Base-by-base conservation (phyloP, 2,888 invertebrate genomes). In the Caenorhabditis afra region DNA sequence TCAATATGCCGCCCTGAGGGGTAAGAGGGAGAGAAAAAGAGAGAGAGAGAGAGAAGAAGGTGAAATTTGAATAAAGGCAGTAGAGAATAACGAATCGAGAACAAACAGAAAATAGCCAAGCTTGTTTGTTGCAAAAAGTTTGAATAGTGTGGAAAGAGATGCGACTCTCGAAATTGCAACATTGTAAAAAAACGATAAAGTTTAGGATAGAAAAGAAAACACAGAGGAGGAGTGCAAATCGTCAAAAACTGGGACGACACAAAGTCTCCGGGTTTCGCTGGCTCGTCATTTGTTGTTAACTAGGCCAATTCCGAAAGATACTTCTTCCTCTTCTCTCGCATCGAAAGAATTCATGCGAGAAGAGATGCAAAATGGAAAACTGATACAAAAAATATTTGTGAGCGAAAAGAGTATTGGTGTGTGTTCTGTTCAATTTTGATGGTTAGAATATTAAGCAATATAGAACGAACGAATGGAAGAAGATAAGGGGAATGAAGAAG, bases 161-260 rank as follows among this genome's bases (percentile, higher is more conserved):
- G 53, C 20, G 47, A 29, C 53, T 44, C 53, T 47, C 65, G 45
- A 64, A 71, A 71, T 73, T 73, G 73, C 73, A 64, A 73, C 64
- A 73, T 73, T 73, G 73, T 73, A 73, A 73, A 71, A 71, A 73
- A 73, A 64, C 73, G 64, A 73, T 73, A 73, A 73, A 73, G 58
- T 64, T 71, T 64, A 65, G 64, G 18, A 62, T 47, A 29, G 62
- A 55, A 50, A 35, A 49, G 20, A 55, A 44, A 57, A 57, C 49
- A n/a, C 37, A 47, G 57, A 50, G 58, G 45, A 41, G 44, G 67
- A 57, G 71, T 71, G 71, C 71, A 71, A 71, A 73, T 64, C 64
- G 64, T 64, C 64, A 73, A 57, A 64, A 73, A 73, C 58, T 52
- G 35, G n/a, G 49, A 71, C 62, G 58, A 58, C 29, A 29, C 29